Evolutionary conservation across 2,888 invertebrate genomes (phyloP).

Genomic region (Eilema caniola): DNA sequence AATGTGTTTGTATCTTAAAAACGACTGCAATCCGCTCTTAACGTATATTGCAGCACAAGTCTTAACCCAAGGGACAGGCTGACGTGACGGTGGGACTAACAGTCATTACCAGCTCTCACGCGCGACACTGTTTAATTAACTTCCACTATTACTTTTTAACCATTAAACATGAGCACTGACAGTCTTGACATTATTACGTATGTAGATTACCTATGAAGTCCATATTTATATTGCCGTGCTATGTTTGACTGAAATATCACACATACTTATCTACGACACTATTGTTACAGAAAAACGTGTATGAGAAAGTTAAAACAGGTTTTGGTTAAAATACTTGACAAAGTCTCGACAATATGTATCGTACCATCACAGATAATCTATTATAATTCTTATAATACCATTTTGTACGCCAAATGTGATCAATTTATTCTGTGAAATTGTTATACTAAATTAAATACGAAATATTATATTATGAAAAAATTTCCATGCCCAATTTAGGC

Average conservation of each 20-base stretch:
- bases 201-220: too few species aligned
- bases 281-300: neutral
- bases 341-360: neutral
- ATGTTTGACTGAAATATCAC: neutral
- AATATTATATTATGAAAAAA: too few species aligned
- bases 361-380: too few species aligned
- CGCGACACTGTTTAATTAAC: slow-evolving; percentile 29
- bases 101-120: slow-evolving; percentile 23
- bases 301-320: slow-evolving; percentile 1
- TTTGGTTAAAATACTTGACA: neutral
- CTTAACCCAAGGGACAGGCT: neutral
- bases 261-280: neutral
- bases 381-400: too few species aligned
- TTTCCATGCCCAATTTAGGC: too few species aligned
- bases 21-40: too few species aligned
- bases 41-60: neutral
- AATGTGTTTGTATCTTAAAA: too few species aligned
- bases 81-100: slow-evolving; percentile 14
- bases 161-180: slow-evolving; percentile 8
- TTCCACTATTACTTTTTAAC: slow-evolving; percentile 18
- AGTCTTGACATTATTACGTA: neutral
- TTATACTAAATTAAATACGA: too few species aligned
- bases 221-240: neutral
- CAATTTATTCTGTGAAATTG: too few species aligned
- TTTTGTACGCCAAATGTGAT: too few species aligned